A percentile compares a stretch with the other conserved stretches of the same genome.
phyloP scores from a whole-genome alignment of 2,888 invertebrate genomes.

The Drosophila ustulata region DNA sequence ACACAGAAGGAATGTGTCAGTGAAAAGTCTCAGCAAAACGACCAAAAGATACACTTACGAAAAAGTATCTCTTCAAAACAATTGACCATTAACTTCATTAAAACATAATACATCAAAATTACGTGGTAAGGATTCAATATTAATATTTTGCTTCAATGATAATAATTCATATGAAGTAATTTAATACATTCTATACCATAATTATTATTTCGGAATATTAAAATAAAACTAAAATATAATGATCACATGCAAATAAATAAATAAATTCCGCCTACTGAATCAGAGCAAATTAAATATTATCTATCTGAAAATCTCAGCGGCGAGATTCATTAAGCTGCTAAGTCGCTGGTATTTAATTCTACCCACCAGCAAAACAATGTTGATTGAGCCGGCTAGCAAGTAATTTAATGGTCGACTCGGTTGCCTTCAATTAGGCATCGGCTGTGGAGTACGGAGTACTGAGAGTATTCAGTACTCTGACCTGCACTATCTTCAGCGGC shows the following conservation, averaged over 20 bases:
- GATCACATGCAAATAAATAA: too few species aligned
- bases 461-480: background rate
- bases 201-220: too few species aligned
- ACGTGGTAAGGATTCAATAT: too few species aligned
- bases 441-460: conserved; percentile 4
- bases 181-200: too few species aligned
- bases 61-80: background rate
- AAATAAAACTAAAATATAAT: too few species aligned
- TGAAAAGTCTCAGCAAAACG: background rate
- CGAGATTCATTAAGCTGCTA: background rate
- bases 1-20: conserved; percentile 21
- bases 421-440: conserved; percentile 25
- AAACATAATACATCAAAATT: too few species aligned
- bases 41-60: conserved; percentile 19
- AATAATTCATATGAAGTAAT: too few species aligned
- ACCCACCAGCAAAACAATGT: conserved; percentile 18
- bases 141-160: too few species aligned
- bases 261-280: too few species aligned
- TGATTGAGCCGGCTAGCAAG: conserved; percentile 32
- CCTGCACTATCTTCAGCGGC: conserved; percentile 9
- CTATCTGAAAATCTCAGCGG: too few species aligned
- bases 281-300: too few species aligned
- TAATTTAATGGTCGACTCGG: conserved; percentile 22
- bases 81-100: too few species aligned
- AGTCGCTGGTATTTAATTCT: background rate